Conservation (phyloP, 2,113 vertebrate genomes). For the Pollimyrus isidori region DNA sequence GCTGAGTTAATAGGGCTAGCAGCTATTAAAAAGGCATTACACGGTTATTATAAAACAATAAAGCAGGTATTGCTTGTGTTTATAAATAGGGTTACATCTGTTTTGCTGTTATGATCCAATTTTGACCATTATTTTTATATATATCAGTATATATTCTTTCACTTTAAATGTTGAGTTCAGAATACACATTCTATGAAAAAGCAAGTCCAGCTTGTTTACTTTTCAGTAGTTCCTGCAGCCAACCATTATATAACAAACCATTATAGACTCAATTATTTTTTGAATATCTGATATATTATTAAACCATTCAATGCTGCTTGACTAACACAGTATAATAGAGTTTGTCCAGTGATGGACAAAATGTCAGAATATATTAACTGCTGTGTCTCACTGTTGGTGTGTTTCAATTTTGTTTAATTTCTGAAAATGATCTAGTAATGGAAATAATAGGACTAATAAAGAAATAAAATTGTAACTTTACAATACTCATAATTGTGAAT, state of each 20-base stretch:
- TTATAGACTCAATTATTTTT: neutral
- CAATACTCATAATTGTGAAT: neutral
- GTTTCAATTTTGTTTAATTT: neutral
- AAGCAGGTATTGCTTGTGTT: neutral
- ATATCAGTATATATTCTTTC: neutral
- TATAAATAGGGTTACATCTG: neutral
- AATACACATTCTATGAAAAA: constrained; percentile 23
- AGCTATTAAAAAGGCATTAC: constrained; percentile 33
- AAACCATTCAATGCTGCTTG: neutral
- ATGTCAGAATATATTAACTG: neutral
- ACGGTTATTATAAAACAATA: constrained; percentile 1
- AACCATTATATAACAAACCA: neutral
- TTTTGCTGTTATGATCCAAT: neutral
- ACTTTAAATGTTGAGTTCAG: neutral
- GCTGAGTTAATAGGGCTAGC: constrained; percentile 34
- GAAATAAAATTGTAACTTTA: neutral
- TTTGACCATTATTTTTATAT: neutral
- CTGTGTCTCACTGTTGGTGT: neutral
- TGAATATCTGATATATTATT: neutral
- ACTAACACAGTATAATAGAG: neutral
- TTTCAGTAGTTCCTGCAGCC: constrained; percentile 76
- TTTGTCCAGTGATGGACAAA: neutral
- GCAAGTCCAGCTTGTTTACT: constrained; percentile 95
- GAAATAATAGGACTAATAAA: neutral
- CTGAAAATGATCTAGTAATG: neutral